Base-by-base conservation (phyloP, 2,888 invertebrate genomes). In the Mesorhabditis spiculigera region DNA sequence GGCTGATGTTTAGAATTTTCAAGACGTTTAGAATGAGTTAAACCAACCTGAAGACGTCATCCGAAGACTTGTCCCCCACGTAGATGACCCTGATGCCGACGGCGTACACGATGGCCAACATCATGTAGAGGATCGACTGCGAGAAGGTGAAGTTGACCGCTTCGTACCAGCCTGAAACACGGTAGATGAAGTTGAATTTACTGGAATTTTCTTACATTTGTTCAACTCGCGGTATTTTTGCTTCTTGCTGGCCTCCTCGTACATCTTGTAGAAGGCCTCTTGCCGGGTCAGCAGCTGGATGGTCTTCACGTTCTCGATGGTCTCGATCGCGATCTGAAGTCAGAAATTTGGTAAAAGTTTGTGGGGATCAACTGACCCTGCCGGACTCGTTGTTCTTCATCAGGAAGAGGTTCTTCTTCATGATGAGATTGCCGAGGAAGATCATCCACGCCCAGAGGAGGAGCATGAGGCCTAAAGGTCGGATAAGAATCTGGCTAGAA, bases 381-480 rank as follows among this genome's bases (percentile, higher is more conserved):
- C 89, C 89, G 68, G 89, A 89, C 69, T 87, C 86, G 74, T 89
- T 88, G 86, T 89, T 86, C 41, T 76, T 75, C 62, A 78, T 75
- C 63, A 78, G 71, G 58, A 73, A 63, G 63, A 79, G 70, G 68
- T 80, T 82, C 58, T 71, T 67, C 45, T 74, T 84, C 61, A 86
- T 86, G 75, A 89, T 88, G 62, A 87, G 87, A 63, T 87, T 87
- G 50, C 87, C 86, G 45, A 87, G 73, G 63, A 86, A 79, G 69
- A 86, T 86, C 80, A 87, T 86, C 4, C 87, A 65, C 43, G 86
- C 85, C 42, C 85, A 85, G 10, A 87, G 74, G 44, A 85, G 76
- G 16, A 87, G 76, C 65, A 87, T 78, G 4, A 88, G 86, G 1
- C 72, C 71, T 50, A n/a, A 50, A 50, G 58, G 28, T 28, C 28